Evolutionary conservation across 1,140 invertebrate species (phyloP), one percentile per base, ranked within the genome.

Genomic region (Ceratina australensis): DNA sequence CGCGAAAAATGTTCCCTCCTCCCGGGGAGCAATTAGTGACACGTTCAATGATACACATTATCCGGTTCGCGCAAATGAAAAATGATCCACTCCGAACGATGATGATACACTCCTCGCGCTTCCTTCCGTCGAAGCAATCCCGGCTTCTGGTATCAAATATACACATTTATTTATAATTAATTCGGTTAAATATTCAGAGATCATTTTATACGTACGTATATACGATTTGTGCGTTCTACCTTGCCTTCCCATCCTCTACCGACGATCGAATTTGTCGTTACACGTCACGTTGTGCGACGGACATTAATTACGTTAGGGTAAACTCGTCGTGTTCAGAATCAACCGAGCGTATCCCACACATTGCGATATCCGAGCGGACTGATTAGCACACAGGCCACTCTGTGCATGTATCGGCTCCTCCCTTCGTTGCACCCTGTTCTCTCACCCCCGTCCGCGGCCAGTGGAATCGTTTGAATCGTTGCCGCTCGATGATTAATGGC

Each of bases 301-400:
- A 69, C 74, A 71, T 77, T 77, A 77, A 77, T 77, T 77, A 77
- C 65, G 66, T 77, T 77, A 71, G 67, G 74, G 67, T 77, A 71
- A 69, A 77, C 74, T 77, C 49, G 74, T 69, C 74, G 57, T 63
- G 66, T 69, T 77, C 59, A 75, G 67, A 69, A 71, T 71, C 74
- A 63, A 61, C 67, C 57, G 66, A 71, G 20, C 67, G 56, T 71
- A 63, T 68, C 73, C 74, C 74, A 22, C 74, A 63, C 61, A 77
- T 77, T 54, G 67, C 67, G 66, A 77, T 77, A 77, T 77, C 67
- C 26, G 54, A 77, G 18, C 74, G 74, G 59, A 47, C 47, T 63
- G 59, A 77, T 71, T 71, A 74, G 72, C 26, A 13, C 16, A n/a
- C 52, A 3, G 50, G 18, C 13, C 52, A 33, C 20, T 54, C 54